These are phyloP conservation scores for Nannoperca obscura DNA, from an alignment of 2,797 vertebrate genomes.

Conservation along the genomic window DNA sequence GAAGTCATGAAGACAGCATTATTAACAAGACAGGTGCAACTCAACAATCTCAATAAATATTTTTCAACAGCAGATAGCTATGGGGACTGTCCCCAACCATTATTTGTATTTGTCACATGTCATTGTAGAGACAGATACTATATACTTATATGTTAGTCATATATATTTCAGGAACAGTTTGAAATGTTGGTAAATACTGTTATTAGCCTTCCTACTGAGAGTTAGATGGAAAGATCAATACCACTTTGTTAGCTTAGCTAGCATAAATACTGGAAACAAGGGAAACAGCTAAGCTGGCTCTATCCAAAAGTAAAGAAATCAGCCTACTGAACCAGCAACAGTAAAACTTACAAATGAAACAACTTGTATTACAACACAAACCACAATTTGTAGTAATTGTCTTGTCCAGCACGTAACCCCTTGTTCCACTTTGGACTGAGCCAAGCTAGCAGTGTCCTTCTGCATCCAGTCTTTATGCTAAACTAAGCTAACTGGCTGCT, in stretches of 20 bases:
- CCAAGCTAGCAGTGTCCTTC: background rate
- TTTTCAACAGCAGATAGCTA: background rate
- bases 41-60: background rate
- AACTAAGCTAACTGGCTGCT: conserved; percentile 1
- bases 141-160: background rate
- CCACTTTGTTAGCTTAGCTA: background rate
- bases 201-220: background rate
- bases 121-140: background rate
- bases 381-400: too few relatives aligned
- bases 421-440: background rate
- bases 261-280: background rate
- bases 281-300: background rate
- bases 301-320: too few relatives aligned
- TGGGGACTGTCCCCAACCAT: background rate
- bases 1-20: background rate
- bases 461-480: background rate
- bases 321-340: too few relatives aligned
- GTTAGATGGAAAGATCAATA: background rate
- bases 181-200: background rate
- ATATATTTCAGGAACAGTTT: background rate
- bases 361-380: too few relatives aligned
- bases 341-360: too few relatives aligned
- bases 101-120: background rate
- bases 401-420: too few relatives aligned
- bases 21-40: too few relatives aligned